These are phyloP conservation scores for Philonicus albiceps DNA, from an alignment of 2,888 invertebrate genomes.

Conservation along the genomic window DNA sequence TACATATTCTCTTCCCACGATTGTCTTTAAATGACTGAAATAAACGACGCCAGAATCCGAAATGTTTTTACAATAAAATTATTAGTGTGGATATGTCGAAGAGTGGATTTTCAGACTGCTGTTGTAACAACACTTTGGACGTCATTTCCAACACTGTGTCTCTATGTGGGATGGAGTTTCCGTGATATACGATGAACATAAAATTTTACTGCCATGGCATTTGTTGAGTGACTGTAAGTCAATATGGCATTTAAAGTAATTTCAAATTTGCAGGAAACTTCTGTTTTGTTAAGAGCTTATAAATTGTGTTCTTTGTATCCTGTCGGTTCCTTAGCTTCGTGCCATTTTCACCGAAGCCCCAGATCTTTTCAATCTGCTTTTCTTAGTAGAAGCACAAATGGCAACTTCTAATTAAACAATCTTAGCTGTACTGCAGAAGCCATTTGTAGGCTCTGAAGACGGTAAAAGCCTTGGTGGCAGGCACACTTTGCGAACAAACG, in stretches of 20 bases:
- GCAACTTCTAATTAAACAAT: neutral
- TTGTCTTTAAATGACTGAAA: neutral
- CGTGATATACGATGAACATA: neutral
- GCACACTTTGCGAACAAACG: neutral
- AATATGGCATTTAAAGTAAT: neutral
- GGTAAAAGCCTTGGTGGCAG: neutral
- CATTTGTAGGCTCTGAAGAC: neutral
- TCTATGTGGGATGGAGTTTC: neutral
- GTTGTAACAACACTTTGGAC: neutral
- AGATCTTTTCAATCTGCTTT: neutral
- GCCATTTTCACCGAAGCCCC: neutral
- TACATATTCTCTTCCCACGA: neutral
- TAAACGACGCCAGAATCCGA: neutral
- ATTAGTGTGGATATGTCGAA: neutral
- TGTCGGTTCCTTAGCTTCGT: neutral
- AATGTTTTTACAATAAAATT: neutral
- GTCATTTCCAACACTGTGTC: neutral
- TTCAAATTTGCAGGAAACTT: neutral
- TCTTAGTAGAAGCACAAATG: neutral
- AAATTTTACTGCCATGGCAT: neutral
- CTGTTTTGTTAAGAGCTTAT: neutral
- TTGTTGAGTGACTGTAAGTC: neutral
- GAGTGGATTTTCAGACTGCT: neutral
- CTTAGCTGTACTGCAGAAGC: neutral
- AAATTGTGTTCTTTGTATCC: neutral